Conservation (phyloP, 2,888 invertebrate genomes). For the Platypus cylindrus region DNA sequence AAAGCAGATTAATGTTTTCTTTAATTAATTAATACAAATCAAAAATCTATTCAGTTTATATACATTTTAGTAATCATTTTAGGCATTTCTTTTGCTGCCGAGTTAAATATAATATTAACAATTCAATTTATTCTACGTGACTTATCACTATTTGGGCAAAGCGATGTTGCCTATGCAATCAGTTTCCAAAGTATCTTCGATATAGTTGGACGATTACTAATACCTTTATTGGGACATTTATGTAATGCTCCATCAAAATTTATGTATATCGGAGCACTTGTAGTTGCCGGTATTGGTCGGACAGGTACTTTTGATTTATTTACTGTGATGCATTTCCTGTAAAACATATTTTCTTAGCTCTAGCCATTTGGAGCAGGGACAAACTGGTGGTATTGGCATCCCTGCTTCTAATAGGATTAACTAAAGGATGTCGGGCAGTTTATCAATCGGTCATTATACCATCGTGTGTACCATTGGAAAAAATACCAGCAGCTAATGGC, state of each 20-base stretch:
- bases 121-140: constrained; percentile 35
- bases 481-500: constrained; percentile 32
- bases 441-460: constrained; percentile 34
- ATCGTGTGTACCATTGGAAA: constrained; percentile 29
- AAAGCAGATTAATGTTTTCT: too few species aligned
- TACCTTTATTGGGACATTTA: constrained; percentile 31
- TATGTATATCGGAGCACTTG: constrained; percentile 31
- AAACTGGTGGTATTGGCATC: constrained; percentile 20
- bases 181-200: constrained; percentile 33
- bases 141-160: constrained; percentile 27
- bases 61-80: too few species aligned
- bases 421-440: constrained; percentile 33
- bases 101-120: constrained; percentile 37
- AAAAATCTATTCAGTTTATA: too few species aligned
- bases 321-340: background rate
- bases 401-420: constrained; percentile 27
- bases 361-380: constrained; percentile 22
- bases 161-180: constrained; percentile 30
- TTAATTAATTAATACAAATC: too few species aligned
- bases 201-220: constrained; percentile 31
- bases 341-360: constrained; percentile 17
- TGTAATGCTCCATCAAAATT: constrained; percentile 27
- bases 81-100: constrained; percentile 37
- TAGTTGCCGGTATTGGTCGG: constrained; percentile 31
- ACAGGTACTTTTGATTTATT: constrained; percentile 24